Evolutionary conservation across 2,113 vertebrate species (phyloP).

Genomic region (Calyptommatus sinebrachiatus): DNA sequence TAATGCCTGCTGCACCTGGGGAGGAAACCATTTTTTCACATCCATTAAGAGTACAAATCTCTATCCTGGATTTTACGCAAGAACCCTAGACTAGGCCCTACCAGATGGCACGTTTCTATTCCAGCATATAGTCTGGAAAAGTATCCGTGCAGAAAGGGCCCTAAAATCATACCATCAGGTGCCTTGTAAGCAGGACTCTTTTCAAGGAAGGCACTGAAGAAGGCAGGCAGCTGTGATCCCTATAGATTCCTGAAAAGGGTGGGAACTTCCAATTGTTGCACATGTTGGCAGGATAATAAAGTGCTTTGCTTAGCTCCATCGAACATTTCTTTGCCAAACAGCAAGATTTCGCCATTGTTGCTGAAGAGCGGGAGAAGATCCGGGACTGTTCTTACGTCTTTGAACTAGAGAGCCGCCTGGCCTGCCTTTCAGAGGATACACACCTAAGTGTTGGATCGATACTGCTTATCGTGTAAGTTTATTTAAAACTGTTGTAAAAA

Average conservation of each 20-base stretch:
- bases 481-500: not conserved
- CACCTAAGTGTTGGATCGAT: slow-evolving; percentile 87
- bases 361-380: slow-evolving; percentile 77
- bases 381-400: slow-evolving; percentile 91
- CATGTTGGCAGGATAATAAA: not conserved
- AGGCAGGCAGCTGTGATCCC: not conserved
- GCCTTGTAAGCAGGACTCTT: not conserved
- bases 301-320: not conserved
- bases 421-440: slow-evolving; percentile 75
- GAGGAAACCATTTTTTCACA: no score
- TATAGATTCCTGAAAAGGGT: no score
- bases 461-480: slow-evolving; percentile 88
- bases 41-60: no score
- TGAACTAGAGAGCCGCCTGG: slow-evolving; percentile 84
- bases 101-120: no score
- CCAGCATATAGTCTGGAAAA: not conserved
- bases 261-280: not conserved
- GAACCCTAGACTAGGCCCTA: no score
- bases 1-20: no score
- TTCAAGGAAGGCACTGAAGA: not conserved
- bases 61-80: no score
- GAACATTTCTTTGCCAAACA: slow-evolving; percentile 52
- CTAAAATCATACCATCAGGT: not conserved
- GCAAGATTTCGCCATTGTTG: slow-evolving; percentile 74
- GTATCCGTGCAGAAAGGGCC: no score